These are phyloP conservation scores for Lepus europaeus DNA, from an alignment of 2,113 vertebrate genomes.

Conservation along the genomic window DNA sequence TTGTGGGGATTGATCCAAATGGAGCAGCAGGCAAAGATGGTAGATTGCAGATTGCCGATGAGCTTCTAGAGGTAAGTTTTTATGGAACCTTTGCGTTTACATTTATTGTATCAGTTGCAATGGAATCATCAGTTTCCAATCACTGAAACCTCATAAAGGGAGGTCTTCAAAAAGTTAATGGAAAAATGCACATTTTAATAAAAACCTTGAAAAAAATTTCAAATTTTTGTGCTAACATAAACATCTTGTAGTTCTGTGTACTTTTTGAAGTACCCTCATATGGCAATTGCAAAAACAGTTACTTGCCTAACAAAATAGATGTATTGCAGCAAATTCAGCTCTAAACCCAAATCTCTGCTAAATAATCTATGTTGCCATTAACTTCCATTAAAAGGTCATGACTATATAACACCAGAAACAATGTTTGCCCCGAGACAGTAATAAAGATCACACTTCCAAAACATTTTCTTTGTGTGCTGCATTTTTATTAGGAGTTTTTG, in stretches of 20 bases:
- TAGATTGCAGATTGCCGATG: constrained; percentile 95
- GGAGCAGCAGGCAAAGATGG: constrained; percentile 97
- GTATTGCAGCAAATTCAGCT: constrained; percentile 37
- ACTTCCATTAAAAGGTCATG: constrained; percentile 65
- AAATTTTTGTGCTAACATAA: no score
- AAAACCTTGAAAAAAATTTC: no score
- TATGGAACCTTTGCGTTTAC: neutral
- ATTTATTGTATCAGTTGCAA: neutral
- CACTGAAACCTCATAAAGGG: neutral
- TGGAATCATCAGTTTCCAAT: constrained; percentile 8
- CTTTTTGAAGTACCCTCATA: neutral
- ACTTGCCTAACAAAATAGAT: constrained; percentile 54
- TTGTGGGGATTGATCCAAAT: constrained; percentile 97
- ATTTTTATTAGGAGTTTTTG: constrained; percentile 68
- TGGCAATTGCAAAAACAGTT: constrained; percentile 2
- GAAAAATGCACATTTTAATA: no score
- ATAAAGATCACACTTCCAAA: constrained; percentile 74
- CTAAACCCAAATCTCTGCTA: constrained; percentile 1
- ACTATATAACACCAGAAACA: constrained; percentile 43
- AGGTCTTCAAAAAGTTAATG: no score
- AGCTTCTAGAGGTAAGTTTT: constrained; percentile 95
- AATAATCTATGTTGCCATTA: constrained; percentile 54
- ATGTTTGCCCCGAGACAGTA: constrained; percentile 64
- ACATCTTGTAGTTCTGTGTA: no score
- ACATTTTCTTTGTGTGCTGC: constrained; percentile 30